Evolutionary conservation across 2,797 vertebrate genomes (phyloP).

Genomic region (Lates japonicus): DNA sequence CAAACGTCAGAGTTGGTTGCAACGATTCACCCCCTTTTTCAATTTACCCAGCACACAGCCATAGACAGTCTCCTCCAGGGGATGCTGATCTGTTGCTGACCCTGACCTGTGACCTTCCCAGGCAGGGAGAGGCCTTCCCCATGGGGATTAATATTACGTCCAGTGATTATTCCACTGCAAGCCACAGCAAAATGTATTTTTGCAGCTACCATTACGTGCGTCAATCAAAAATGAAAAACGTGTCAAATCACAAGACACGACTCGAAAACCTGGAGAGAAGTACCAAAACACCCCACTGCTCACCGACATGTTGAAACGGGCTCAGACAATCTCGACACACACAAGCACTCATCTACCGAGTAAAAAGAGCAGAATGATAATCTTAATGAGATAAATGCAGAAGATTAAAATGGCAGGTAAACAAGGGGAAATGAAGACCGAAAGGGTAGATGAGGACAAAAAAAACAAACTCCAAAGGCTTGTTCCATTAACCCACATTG

Average conservation of each 20-base stretch:
- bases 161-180: slow-evolving; percentile 15
- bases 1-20: slow-evolving; percentile 14
- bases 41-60: not conserved
- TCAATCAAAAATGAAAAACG: not conserved
- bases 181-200: not conserved
- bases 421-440: not conserved
- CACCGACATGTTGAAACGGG: slow-evolving; percentile 65
- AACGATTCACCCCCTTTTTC: not conserved
- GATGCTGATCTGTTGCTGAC: slow-evolving; percentile 54
- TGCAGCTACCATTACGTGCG: not conserved
- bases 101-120: slow-evolving; percentile 63
- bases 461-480: slow-evolving; percentile 37
- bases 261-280: not conserved
- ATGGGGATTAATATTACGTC: slow-evolving; percentile 13
- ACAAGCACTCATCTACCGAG: not conserved
- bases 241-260: slow-evolving; percentile 7
- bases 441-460: slow-evolving; percentile 11
- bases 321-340: slow-evolving; percentile 32
- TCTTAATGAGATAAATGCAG: not conserved
- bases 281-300: not conserved
- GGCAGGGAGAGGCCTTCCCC: not conserved
- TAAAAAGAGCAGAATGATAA: not conserved
- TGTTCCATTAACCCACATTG: slow-evolving; percentile 77
- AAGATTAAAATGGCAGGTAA: not conserved
- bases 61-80: slow-evolving; percentile 20